Conservation (phyloP, 2,797 vertebrate species). For the Naso thynnoides region DNA sequence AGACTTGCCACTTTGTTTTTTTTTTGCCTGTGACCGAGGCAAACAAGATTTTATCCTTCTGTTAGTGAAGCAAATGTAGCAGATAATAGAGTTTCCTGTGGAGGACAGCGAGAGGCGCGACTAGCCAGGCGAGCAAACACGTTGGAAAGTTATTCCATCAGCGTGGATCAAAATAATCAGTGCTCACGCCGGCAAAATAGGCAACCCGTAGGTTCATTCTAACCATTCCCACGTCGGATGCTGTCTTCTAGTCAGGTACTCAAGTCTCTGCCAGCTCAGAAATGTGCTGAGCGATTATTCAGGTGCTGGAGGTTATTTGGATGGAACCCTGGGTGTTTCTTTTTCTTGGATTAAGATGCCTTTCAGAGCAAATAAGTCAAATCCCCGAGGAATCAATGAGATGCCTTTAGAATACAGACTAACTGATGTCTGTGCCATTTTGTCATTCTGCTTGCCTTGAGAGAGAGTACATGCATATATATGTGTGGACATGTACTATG, state of each 20-base stretch:
- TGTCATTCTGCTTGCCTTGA: slow-evolving; percentile 18
- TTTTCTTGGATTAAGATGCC: slow-evolving; percentile 23
- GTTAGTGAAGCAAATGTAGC: slow-evolving; percentile 56
- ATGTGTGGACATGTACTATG: background rate
- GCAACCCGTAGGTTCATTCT: slow-evolving; percentile 7
- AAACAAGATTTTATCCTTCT: slow-evolving; percentile 51
- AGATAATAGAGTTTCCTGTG: slow-evolving; percentile 61
- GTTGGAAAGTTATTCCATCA: slow-evolving; percentile 20
- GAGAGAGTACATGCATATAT: slow-evolving; percentile 5
- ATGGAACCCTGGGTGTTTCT: slow-evolving; percentile 13
- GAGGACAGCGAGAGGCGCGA: slow-evolving; percentile 13
- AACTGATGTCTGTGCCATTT: background rate
- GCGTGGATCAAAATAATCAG: slow-evolving; percentile 47
- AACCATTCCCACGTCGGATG: background rate
- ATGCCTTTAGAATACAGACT: slow-evolving; percentile 40
- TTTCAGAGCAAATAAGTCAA: slow-evolving; percentile 33
- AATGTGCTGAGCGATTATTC: slow-evolving; percentile 21
- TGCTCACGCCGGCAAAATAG: background rate
- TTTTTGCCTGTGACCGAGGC: slow-evolving; percentile 34
- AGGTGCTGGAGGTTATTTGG: slow-evolving; percentile 9
- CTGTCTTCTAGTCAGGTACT: slow-evolving; percentile 20
- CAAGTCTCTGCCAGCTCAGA: slow-evolving; percentile 24
- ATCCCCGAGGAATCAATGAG: slow-evolving; percentile 27
- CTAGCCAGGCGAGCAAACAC: slow-evolving; percentile 31
- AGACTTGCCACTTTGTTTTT: background rate